A percentile compares a stretch with the other conserved stretches of the same genome.
Evolutionary conservation across 2,113 vertebrate genomes (phyloP).

Genomic region (Anas platyrhynchos): DNA sequence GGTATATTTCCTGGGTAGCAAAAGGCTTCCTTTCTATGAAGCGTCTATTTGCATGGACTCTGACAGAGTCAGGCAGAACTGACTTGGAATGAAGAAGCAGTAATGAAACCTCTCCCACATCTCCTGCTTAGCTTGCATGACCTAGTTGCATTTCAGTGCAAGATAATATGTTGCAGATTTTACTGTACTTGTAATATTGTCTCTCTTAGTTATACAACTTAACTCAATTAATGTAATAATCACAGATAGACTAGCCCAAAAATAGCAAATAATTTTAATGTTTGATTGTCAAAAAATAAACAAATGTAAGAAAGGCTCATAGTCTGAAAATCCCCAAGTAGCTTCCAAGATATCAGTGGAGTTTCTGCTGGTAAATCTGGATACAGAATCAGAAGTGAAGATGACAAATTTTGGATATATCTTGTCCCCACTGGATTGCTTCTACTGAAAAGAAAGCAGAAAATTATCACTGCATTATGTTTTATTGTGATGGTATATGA

Average conservation of each 20-base stretch:
- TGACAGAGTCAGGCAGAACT: background rate
- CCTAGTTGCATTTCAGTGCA: background rate
- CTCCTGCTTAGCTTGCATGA: background rate
- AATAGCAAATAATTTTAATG: background rate
- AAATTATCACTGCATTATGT: background rate
- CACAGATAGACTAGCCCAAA: background rate
- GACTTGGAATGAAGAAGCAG: background rate
- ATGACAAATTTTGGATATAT: background rate
- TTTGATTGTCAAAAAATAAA: background rate
- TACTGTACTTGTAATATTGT: background rate
- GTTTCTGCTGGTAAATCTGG: background rate
- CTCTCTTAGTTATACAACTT: background rate
- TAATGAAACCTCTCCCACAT: background rate
- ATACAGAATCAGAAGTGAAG: background rate
- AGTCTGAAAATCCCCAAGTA: background rate
- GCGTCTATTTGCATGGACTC: background rate
- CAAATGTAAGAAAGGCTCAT: background rate
- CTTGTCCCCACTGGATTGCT: background rate
- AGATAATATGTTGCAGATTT: background rate
- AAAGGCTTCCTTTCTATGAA: background rate
- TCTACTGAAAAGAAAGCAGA: background rate
- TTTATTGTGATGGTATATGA: background rate
- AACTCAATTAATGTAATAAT: background rate
- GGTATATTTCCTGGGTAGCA: background rate
- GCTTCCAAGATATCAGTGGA: background rate